Evolutionary conservation across 2,113 vertebrate species (phyloP).

Genomic region (Ceyx melanurus): DNA sequence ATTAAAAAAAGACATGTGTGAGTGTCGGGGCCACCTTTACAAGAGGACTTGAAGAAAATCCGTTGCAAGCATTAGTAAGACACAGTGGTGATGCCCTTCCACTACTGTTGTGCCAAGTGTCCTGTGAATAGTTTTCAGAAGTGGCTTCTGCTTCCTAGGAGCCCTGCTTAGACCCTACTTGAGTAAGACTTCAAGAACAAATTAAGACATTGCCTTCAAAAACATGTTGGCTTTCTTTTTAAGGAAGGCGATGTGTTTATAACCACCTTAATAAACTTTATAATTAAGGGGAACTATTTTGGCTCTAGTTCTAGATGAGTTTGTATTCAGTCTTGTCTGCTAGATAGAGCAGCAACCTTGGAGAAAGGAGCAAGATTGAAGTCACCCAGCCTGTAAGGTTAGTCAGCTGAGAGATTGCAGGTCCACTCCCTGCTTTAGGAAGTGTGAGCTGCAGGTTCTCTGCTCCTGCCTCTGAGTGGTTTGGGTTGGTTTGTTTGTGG

Average conservation of each 20-base stretch:
- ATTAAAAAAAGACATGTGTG: background rate
- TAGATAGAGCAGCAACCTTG: background rate
- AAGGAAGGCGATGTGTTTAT: background rate
- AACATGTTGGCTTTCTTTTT: background rate
- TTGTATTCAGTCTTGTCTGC: background rate
- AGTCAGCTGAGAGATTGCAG: background rate
- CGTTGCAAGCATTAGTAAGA: background rate
- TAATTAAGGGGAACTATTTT: background rate
- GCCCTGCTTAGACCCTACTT: background rate
- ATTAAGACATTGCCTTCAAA: background rate
- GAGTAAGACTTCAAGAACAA: background rate
- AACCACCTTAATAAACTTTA: background rate
- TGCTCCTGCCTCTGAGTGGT: rapidly evolving
- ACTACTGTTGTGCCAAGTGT: background rate
- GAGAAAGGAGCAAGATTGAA: background rate
- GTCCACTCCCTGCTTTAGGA: background rate
- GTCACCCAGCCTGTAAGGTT: background rate
- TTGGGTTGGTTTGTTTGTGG: background rate
- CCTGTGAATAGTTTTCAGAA: background rate
- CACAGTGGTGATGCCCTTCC: background rate
- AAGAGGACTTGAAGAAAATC: background rate
- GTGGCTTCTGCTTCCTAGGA: background rate
- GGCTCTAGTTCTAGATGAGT: background rate
- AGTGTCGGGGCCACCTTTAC: background rate
- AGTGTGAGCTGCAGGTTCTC: background rate